phyloP scores from a whole-genome alignment of 2,888 invertebrate genomes.

The Tetragonisca angustula region DNA sequence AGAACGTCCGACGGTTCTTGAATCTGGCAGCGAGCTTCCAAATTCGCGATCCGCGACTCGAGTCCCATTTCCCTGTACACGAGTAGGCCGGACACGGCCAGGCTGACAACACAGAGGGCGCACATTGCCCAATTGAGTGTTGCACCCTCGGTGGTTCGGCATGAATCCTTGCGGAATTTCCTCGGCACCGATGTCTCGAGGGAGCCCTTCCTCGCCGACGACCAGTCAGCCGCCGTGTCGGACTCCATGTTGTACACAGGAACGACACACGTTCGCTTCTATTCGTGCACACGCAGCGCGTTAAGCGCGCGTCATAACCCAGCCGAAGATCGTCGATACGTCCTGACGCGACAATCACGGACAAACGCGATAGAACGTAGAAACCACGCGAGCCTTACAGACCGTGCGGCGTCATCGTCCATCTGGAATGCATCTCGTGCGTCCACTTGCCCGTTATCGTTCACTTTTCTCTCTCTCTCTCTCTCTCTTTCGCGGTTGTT shows the following conservation, averaged over 20 bases:
- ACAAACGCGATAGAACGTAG: conserved; percentile 29
- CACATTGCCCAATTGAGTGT: conserved; percentile 78
- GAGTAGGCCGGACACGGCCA: conserved; percentile 78
- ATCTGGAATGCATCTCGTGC: conserved; percentile 74
- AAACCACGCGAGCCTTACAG: conserved; percentile 66
- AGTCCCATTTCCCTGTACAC: conserved; percentile 77
- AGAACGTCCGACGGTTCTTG: conserved; percentile 68
- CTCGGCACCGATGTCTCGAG: conserved; percentile 74
- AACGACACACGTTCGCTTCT: conserved; percentile 59
- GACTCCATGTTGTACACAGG: conserved; percentile 72
- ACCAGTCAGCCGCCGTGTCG: conserved; percentile 64
- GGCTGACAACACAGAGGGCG: conserved; percentile 78
- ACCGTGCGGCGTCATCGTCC: conserved; percentile 75
- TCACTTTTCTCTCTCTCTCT: conserved; percentile 30
- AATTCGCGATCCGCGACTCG: conserved; percentile 77
- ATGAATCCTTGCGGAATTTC: conserved; percentile 72
- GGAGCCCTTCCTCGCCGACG: conserved; percentile 65
- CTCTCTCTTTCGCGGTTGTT: not conserved
- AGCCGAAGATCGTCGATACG: conserved; percentile 58
- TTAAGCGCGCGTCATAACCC: conserved; percentile 70
- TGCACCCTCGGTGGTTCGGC: conserved; percentile 39
- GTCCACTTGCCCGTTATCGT: conserved; percentile 54
- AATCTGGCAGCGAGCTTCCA: conserved; percentile 73
- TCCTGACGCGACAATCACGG: conserved; percentile 39
- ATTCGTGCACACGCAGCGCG: conserved; percentile 57